Evolutionary conservation across 2,888 invertebrate species (phyloP).

Genomic region (Eubasilissa splendida): DNA sequence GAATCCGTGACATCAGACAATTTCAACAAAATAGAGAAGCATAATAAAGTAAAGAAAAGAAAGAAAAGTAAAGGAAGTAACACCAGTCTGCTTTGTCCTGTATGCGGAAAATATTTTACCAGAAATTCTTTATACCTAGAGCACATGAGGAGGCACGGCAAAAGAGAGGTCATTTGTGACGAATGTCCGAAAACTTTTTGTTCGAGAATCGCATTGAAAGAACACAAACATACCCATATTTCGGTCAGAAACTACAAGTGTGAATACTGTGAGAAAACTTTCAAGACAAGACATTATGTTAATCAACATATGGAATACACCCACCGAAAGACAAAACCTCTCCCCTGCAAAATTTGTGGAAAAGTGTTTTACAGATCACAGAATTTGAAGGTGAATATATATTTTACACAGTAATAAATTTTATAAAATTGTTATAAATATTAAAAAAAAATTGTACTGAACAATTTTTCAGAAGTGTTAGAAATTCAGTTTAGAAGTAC

Average conservation of each 20-base stretch:
- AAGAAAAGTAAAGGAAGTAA: slow-evolving; percentile 3
- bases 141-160: slow-evolving; percentile 32
- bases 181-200: slow-evolving; percentile 36
- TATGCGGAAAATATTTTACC: slow-evolving; percentile 28
- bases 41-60: not conserved
- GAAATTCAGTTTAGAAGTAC: too few species aligned
- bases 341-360: slow-evolving; percentile 17
- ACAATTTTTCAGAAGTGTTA: too few species aligned
- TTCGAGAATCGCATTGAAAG: slow-evolving; percentile 13
- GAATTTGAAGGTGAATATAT: slow-evolving; percentile 21
- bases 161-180: slow-evolving; percentile 25
- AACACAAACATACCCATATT: slow-evolving; percentile 19
- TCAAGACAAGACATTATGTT: slow-evolving; percentile 25
- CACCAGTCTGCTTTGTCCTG: slow-evolving; percentile 21
- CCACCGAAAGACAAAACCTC: slow-evolving; percentile 24
- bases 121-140: slow-evolving; percentile 5
- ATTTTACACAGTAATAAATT: not conserved
- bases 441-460: too few species aligned
- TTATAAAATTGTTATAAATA: too few species aligned
- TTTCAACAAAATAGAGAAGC: not conserved
- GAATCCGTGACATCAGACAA: not conserved
- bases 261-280: slow-evolving; percentile 22
- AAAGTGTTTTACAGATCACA: slow-evolving; percentile 32
- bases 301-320: slow-evolving; percentile 33
- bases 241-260: slow-evolving; percentile 14